These are phyloP conservation scores for Drosophila nr. perissopoda DNA, from an alignment of 2,888 invertebrate species.

Conservation along the genomic window DNA sequence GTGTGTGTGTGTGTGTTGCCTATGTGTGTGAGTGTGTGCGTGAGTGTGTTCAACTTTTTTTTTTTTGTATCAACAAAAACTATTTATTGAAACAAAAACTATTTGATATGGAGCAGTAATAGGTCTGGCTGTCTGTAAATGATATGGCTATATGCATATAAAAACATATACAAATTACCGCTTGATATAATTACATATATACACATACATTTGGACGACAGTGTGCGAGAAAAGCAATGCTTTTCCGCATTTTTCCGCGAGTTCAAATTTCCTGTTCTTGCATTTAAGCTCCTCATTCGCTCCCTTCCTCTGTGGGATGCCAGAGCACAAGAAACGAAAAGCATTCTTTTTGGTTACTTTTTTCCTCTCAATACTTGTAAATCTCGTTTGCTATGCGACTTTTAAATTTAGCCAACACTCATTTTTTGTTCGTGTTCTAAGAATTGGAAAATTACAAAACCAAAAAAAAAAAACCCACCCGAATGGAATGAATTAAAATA, in stretches of 20 bases:
- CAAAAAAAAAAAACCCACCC: not conserved
- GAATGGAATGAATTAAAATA: not conserved
- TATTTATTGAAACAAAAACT: slow-evolving; percentile 56
- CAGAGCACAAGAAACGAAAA: slow-evolving; percentile 31
- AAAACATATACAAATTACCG: slow-evolving; percentile 51
- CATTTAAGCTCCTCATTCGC: slow-evolving; percentile 22
- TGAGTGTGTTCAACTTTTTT: slow-evolving; percentile 33
- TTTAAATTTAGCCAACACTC: slow-evolving; percentile 19
- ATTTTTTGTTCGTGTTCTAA: slow-evolving; percentile 15
- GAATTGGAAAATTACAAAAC: slow-evolving; percentile 5
- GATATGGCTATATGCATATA: slow-evolving; percentile 30
- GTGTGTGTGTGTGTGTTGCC: slow-evolving; percentile 2
- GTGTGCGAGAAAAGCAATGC: slow-evolving; percentile 28
- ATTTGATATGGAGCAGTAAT: slow-evolving; percentile 50
- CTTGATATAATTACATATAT: slow-evolving; percentile 31
- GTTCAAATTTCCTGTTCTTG: slow-evolving; percentile 77
- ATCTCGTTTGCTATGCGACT: slow-evolving; percentile 66
- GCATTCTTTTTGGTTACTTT: slow-evolving; percentile 43
- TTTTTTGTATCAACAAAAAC: slow-evolving; percentile 58
- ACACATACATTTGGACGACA: slow-evolving; percentile 5
- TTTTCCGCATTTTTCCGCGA: slow-evolving; percentile 72
- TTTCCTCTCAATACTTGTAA: slow-evolving; percentile 71
- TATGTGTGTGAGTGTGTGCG: slow-evolving; percentile 6
- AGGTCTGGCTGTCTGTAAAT: slow-evolving; percentile 33
- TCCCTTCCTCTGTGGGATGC: slow-evolving; percentile 12